phyloP scores from a whole-genome alignment of 2,113 vertebrate species.

The Raja brachyura region DNA sequence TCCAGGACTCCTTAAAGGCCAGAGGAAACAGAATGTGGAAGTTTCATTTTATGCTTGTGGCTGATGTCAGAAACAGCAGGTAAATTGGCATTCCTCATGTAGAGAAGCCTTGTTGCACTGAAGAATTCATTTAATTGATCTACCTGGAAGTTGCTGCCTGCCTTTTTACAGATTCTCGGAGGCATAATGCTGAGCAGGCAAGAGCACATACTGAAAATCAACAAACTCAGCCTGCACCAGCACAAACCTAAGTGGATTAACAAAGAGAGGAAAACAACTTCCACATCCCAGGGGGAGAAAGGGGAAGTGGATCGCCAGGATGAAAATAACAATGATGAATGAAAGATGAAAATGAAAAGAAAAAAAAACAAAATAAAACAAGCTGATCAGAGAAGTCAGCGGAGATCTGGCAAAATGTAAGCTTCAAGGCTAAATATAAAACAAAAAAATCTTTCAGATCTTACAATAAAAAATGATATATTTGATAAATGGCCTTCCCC shows the following conservation, averaged over 20 bases:
- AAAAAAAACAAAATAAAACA: neutral
- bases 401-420: neutral
- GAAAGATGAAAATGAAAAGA: neutral
- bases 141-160: neutral
- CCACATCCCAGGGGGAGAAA: neutral
- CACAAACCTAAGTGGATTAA: slow-evolving; percentile 24
- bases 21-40: neutral
- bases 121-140: slow-evolving; percentile 27
- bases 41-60: neutral
- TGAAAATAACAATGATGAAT: neutral
- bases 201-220: slow-evolving; percentile 8
- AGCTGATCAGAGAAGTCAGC: neutral
- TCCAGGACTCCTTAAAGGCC: neutral
- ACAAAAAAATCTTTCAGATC: neutral
- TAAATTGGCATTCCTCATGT: slow-evolving; percentile 1
- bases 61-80: slow-evolving; percentile 15
- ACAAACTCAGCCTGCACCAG: slow-evolving; percentile 4
- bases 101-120: neutral
- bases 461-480: neutral
- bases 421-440: neutral
- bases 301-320: neutral
- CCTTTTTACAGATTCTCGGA: neutral
- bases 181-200: slow-evolving; percentile 25
- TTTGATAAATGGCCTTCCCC: neutral
- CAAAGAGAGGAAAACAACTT: neutral